A percentile compares a stretch with the other conserved stretches of the same genome.
Evolutionary conservation across 2,888 invertebrate species (phyloP).

Genomic region (Rhagophthalmus giganteus): DNA sequence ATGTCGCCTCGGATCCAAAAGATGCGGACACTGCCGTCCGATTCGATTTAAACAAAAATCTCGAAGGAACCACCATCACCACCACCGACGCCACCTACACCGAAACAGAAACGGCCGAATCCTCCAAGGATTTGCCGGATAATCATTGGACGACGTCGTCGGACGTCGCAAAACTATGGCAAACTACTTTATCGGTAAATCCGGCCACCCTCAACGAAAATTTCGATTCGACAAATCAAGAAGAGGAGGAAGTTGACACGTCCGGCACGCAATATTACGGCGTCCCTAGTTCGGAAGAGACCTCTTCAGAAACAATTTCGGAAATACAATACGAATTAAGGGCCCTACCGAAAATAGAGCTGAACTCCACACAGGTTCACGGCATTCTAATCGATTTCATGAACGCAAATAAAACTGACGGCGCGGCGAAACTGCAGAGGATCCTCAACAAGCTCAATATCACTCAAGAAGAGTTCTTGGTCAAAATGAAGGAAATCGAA

Average conservation of each 20-base stretch:
- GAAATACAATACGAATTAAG: slow-evolving; percentile 54
- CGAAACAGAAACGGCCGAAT: not conserved
- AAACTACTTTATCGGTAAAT: slow-evolving; percentile 70
- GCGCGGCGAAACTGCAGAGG: slow-evolving; percentile 72
- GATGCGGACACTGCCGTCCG: slow-evolving; percentile 1
- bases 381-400: slow-evolving; percentile 54
- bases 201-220: slow-evolving; percentile 73
- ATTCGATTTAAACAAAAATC: not conserved
- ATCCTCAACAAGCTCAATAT: slow-evolving; percentile 77
- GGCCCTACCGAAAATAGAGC: slow-evolving; percentile 49
- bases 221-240: slow-evolving; percentile 46
- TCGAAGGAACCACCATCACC: not conserved
- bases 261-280: slow-evolving; percentile 1
- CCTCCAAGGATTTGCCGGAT: slow-evolving; percentile 38
- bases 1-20: slow-evolving; percentile 46
- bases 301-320: slow-evolving; percentile 14
- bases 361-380: slow-evolving; percentile 49
- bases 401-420: slow-evolving; percentile 68
- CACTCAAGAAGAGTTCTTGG: slow-evolving; percentile 73
- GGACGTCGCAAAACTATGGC: slow-evolving; percentile 64
- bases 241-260: slow-evolving; percentile 14
- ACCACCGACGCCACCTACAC: slow-evolving; percentile 7
- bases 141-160: slow-evolving; percentile 51
- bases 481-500: slow-evolving; percentile 80
- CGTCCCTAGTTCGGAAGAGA: slow-evolving; percentile 18